phyloP scores from a whole-genome alignment of 1,140 invertebrate genomes.

The Drosophila ambigua region DNA sequence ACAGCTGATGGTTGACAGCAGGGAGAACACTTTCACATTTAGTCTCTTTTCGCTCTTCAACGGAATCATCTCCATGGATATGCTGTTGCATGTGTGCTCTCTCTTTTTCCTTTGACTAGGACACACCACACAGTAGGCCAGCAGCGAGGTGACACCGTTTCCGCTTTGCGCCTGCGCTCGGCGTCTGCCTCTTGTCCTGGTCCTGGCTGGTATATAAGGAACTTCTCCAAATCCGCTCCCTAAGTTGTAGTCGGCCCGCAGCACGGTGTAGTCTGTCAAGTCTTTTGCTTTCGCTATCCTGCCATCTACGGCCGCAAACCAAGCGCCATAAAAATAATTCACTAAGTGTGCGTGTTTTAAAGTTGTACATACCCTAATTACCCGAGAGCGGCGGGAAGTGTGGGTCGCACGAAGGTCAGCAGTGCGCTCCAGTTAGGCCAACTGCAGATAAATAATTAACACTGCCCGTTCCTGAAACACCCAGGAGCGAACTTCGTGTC shows the following conservation, averaged over 20 bases:
- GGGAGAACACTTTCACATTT: no score
- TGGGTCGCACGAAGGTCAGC: conserved; percentile 54
- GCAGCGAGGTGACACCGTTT: conserved; percentile 62
- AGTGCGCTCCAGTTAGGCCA: conserved; percentile 44
- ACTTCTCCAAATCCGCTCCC: conserved; percentile 45
- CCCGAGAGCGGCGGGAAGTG: conserved; percentile 42
- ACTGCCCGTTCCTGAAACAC: neutral
- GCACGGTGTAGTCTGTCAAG: conserved; percentile 46
- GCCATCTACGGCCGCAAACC: conserved; percentile 23
- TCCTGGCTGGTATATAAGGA: conserved; percentile 52
- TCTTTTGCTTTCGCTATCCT: conserved; percentile 3
- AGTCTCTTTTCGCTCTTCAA: no score
- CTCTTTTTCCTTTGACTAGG: conserved; percentile 4
- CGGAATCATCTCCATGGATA: no score
- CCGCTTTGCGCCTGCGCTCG: conserved; percentile 73
- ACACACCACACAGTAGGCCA: conserved; percentile 10
- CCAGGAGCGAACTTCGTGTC: no score
- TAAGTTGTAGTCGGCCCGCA: conserved; percentile 71
- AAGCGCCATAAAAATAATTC: conserved; percentile 57
- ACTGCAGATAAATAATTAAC: conserved; percentile 42
- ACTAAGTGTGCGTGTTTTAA: conserved; percentile 62
- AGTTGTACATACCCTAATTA: conserved; percentile 56
- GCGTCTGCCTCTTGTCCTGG: conserved; percentile 24
- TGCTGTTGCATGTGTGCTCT: conserved; percentile 56
- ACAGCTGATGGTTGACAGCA: no score